These are phyloP conservation scores for Macrotus californicus DNA, from an alignment of 2,113 vertebrate genomes.

Conservation along the genomic window DNA sequence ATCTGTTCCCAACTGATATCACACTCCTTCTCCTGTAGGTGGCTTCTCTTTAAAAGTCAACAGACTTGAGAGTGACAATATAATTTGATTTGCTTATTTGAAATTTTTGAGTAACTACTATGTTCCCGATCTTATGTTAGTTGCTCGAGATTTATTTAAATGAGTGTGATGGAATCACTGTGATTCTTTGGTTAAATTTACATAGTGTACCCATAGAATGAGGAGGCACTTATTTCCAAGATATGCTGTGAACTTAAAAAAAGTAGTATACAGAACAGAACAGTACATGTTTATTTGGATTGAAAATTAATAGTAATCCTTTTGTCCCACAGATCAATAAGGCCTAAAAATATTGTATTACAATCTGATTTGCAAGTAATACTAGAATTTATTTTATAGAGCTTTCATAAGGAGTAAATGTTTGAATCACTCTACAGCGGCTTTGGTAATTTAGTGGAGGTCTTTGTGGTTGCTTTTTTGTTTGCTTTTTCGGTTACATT, in stretches of 20 bases:
- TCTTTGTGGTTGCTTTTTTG: neutral
- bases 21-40: neutral
- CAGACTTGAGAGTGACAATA: neutral
- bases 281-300: neutral
- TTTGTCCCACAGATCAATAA: neutral
- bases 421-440: neutral
- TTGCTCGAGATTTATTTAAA: constrained; percentile 3
- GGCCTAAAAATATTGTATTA: neutral
- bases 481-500: neutral
- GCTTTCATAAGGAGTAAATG: neutral
- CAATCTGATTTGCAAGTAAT: neutral
- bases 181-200: neutral
- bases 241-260: neutral
- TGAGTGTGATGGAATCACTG: neutral
- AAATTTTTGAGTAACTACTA: neutral
- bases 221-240: neutral
- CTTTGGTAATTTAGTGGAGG: neutral
- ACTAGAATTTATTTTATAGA: neutral
- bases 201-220: neutral
- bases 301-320: neutral
- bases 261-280: neutral
- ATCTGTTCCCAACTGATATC: neutral
- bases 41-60: neutral
- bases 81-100: neutral
- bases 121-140: neutral